Evolutionary conservation across 2,888 invertebrate genomes (phyloP).

Genomic region (Eretmocerus hayati): DNA sequence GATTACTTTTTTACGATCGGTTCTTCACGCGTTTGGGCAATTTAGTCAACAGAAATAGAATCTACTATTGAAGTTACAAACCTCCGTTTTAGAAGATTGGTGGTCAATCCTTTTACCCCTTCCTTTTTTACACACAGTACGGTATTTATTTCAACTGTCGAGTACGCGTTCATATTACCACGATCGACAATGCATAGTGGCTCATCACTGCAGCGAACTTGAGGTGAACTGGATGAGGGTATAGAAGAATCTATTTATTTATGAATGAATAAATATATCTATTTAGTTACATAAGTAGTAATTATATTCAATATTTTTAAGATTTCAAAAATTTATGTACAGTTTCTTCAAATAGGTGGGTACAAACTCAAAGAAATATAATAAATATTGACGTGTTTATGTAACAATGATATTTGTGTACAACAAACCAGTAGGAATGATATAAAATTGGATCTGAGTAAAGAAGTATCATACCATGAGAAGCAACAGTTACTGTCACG

Average conservation of each 20-base stretch:
- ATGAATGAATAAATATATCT: conserved; percentile 23
- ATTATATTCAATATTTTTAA: conserved; percentile 33
- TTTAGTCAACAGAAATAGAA: too few relatives aligned
- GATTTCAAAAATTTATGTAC: conserved; percentile 28
- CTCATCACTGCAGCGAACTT: conserved; percentile 25
- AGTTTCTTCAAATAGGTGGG: conserved; percentile 25
- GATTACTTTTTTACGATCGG: too few relatives aligned
- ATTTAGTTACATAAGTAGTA: conserved; percentile 27
- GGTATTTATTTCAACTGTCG: too few relatives aligned
- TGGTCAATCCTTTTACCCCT: too few relatives aligned
- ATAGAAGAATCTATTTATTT: conserved; percentile 33
- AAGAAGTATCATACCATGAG: conserved; percentile 16
- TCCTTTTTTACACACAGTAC: too few relatives aligned
- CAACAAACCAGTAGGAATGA: conserved; percentile 15
- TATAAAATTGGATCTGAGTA: conserved; percentile 17
- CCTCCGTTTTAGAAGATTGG: too few relatives aligned
- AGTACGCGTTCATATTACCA: conserved; percentile 8
- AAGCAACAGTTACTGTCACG: conserved; percentile 10
- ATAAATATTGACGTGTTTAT: conserved; percentile 16
- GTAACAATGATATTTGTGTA: conserved; percentile 16
- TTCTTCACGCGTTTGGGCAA: too few relatives aligned
- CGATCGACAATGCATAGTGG: conserved; percentile 34
- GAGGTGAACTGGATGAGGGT: conserved; percentile 22
- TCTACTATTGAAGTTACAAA: too few relatives aligned
- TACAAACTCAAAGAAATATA: conserved; percentile 11